Evolutionary conservation across 2,113 vertebrate species (phyloP).

Genomic region (Callionymus lyra): DNA sequence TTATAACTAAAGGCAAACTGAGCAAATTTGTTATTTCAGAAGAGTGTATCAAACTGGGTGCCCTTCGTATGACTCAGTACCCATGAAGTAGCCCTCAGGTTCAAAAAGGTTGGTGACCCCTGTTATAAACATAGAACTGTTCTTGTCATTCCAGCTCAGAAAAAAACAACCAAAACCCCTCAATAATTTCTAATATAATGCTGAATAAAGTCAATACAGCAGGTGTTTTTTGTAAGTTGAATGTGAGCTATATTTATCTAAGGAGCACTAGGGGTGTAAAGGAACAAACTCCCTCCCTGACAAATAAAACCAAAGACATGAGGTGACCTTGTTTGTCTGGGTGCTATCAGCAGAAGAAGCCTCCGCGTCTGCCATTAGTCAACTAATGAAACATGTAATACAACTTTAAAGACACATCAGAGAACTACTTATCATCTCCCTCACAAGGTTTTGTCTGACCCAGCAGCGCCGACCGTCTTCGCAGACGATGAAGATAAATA

Average conservation of each 20-base stretch:
- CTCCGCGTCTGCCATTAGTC: constrained; percentile 12
- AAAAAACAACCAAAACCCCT: too few species aligned
- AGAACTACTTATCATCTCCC: constrained; percentile 1
- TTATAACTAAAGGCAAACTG: too few species aligned
- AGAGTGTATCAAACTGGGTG: too few species aligned
- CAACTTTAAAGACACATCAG: constrained; percentile 6
- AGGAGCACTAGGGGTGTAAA: not conserved
- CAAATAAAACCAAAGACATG: constrained; percentile 5
- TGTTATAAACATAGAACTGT: too few species aligned
- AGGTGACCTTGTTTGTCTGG: constrained; percentile 22
- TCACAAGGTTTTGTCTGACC: not conserved
- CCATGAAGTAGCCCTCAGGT: too few species aligned
- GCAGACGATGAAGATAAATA: constrained; percentile 1
- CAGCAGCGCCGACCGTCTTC: not conserved
- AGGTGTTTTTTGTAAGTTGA: too few species aligned
- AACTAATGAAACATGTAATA: constrained; percentile 3
- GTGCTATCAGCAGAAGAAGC: constrained; percentile 9
- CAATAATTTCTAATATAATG: too few species aligned
- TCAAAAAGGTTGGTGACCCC: too few species aligned
- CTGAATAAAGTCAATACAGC: too few species aligned
- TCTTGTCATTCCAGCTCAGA: too few species aligned
- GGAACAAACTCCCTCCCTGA: not conserved
- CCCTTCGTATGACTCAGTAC: too few species aligned
- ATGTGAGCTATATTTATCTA: constrained; percentile 2
- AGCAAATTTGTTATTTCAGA: too few species aligned